Base-by-base conservation (phyloP, 2,888 invertebrate species). In the Oegoconia quadripuncta region DNA sequence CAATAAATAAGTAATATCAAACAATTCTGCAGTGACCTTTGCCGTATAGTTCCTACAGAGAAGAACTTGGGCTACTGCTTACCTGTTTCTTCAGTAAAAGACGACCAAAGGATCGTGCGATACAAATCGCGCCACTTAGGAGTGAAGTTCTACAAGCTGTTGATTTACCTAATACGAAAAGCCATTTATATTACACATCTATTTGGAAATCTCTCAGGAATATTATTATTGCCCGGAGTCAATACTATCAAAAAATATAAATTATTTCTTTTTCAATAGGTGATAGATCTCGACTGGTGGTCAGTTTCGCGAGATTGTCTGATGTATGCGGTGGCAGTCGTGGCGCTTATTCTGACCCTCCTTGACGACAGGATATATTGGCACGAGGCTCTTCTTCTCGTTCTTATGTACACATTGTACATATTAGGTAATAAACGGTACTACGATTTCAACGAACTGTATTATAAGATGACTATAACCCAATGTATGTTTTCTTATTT, bases 261-360 rank as follows among this genome's bases (percentile, higher is more conserved):
- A 12, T 33, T 8, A 17, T 15, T 8, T 16, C 7, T 27, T 23
- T 17, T 25, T 9, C 8, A n/a, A 6, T 63, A 93, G 93, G 88
- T 89, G 15, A 79, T 93, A 48, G 88, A 91, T 33, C 72, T 93
- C 54, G 92, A 93, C 70, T 93, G 93, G 93, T 94, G 93, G 93
- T 92, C 95, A 1, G 89, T 95, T 34, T 91, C 91, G 6, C 86
- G 95, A 38, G 94, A 95, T 70, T 91, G 92, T 59, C 57, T 91
- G 44, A 92, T 93, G 80, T 95, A 95, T 61, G 91, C 91, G 1
- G 67, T 93, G 22, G 90, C 94, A 1, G 93, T 95, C 16, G 73
- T 92, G 16, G 87, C 92, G 2, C 88, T 95, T 13, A 92, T 94
- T 48, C 67, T 90, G 34, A 90, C 92, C 8, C 80, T 95, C 25